Base-by-base conservation (phyloP, 1,140 invertebrate species). In the Ips nitidus region DNA sequence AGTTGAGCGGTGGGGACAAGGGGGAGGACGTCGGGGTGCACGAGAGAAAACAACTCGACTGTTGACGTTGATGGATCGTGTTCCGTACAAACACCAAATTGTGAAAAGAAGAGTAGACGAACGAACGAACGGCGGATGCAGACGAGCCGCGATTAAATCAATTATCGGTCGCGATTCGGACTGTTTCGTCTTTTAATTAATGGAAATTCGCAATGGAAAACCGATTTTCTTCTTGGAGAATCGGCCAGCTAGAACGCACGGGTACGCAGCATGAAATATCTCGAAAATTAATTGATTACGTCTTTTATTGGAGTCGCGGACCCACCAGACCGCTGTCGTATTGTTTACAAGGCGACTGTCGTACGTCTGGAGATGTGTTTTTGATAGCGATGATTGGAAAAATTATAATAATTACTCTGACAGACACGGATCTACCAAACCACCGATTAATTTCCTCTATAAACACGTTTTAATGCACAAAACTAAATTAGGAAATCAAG, bases 71-170 rank as follows among this genome's bases (percentile, higher is more conserved):
- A 80, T 80, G 78, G 75, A 80, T 80, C 71, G 71, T 77, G 77
- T 79, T 80, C 71, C 78, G 78, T 80, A 80, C 79, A 79, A 80
- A 80, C 78, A 78, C 78, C 79, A 80, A 80, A 80, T 80, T 79
- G 79, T 80, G 79, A 80, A 80, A 80, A 80, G 79, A 80, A 80
- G 78, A 79, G 78, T 79, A 80, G 78, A 79, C 75, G 75, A 78
- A 76, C 75, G 77, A 66, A 76, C 75, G 77, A 66, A 53, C 65
- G 66, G 52, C 67, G 75, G 75, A 71, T 74, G 77, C 75, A 77
- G 75, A 77, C 76, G 69, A 69, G 67, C 70, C 70, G 70, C 73
- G 71, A 72, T 74, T 76, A 74, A 74, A 78, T 78, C 77, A 78
- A 77, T 78, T 78, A 78, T 78, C 70, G 75, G 71, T 74, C 57